These are phyloP conservation scores for Ectropis grisescens DNA, from an alignment of 1,140 invertebrate genomes.

Conservation along the genomic window DNA sequence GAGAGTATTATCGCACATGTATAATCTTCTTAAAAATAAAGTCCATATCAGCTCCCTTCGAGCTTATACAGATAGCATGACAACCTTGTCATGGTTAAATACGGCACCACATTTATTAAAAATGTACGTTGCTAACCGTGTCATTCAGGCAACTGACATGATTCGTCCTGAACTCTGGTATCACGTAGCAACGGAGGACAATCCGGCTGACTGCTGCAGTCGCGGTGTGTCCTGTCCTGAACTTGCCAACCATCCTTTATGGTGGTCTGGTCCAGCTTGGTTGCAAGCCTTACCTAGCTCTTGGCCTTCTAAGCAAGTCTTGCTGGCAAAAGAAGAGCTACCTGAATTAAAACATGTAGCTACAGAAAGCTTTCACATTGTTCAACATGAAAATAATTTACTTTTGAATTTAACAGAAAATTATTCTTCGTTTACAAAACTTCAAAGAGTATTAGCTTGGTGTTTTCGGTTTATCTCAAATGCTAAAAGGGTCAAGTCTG, in stretches of 20 bases:
- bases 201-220: conserved; percentile 8
- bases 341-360: too few relatives aligned
- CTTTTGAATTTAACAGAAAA: too few relatives aligned
- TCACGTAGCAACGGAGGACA: conserved; percentile 2
- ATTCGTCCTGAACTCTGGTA: neutral
- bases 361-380: too few relatives aligned
- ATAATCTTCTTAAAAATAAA: neutral
- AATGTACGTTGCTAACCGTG: conserved; percentile 5
- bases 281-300: neutral
- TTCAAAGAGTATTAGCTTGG: too few relatives aligned
- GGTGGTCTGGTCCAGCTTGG: conserved; percentile 4
- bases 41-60: neutral
- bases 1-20: neutral
- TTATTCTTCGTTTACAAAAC: too few relatives aligned
- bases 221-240: conserved; percentile 1
- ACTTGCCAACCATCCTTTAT: neutral
- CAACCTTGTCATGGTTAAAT: conserved; percentile 1
- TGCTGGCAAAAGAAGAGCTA: neutral
- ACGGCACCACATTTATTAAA: conserved; percentile 3
- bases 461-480: too few relatives aligned
- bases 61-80: conserved; percentile 3
- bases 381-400: neutral
- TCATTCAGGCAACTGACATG: conserved; percentile 1
- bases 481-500: too few relatives aligned
- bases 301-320: conserved; percentile 3